Conservation (phyloP, 1,140 invertebrate genomes). For the Platyscapa corneri region DNA sequence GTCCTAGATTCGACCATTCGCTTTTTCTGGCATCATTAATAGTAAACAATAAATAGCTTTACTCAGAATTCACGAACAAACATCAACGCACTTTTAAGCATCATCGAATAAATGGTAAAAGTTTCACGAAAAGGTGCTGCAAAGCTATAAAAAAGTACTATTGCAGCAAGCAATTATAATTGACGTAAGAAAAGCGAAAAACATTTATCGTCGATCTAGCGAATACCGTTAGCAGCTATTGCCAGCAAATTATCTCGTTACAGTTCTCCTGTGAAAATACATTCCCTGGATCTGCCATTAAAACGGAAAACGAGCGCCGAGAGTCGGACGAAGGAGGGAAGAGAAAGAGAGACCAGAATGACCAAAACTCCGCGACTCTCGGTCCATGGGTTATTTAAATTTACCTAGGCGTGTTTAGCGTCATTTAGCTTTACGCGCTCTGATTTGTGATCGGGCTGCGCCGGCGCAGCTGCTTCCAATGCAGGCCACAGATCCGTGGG, state of each 20-base stretch:
- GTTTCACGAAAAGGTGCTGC: too few species aligned
- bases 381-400: conserved; percentile 71
- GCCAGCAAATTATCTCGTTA: not conserved
- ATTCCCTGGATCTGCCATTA: not conserved
- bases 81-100: too few species aligned
- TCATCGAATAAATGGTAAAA: too few species aligned
- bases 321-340: not conserved
- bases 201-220: not conserved
- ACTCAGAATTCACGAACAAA: too few species aligned
- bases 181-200: too few species aligned
- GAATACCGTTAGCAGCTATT: not conserved
- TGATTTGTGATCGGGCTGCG: conserved; percentile 70
- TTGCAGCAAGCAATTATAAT: too few species aligned
- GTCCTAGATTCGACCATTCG: not conserved
- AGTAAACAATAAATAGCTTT: too few species aligned
- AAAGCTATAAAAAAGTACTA: too few species aligned
- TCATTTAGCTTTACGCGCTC: conserved; percentile 65
- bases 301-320: not conserved
- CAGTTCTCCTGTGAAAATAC: not conserved
- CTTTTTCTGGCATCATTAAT: too few species aligned
- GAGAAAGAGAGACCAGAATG: not conserved
- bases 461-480: conserved; percentile 66
- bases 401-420: conserved; percentile 71
- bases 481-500: conserved; percentile 64
- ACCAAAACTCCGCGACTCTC: conserved; percentile 58